These are phyloP conservation scores for Tetragnatha montana DNA, from an alignment of 2,888 invertebrate species.

Conservation along the genomic window DNA sequence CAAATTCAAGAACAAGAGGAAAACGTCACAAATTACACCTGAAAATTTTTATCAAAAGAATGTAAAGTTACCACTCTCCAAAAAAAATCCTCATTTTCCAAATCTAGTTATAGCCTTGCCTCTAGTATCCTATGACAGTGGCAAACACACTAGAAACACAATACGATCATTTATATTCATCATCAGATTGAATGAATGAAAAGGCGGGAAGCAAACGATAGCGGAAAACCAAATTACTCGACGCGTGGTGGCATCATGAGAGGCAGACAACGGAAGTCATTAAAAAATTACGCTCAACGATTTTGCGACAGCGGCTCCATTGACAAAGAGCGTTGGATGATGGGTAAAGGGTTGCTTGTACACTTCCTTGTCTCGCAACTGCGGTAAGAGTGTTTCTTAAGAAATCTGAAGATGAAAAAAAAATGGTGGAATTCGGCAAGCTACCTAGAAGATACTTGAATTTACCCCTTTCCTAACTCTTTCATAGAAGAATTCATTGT, in stretches of 20 bases:
- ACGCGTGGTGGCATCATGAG: slow-evolving; percentile 34
- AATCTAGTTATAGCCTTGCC: no score
- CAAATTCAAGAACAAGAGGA: no score
- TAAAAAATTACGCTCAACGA: slow-evolving; percentile 45
- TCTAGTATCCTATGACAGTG: no score
- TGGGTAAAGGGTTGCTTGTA: neutral
- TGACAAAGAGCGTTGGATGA: neutral
- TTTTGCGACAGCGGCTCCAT: slow-evolving; percentile 19
- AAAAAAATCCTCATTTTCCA: neutral
- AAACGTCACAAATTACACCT: no score
- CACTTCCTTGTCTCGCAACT: neutral
- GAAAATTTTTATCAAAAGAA: neutral
- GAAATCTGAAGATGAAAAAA: neutral
- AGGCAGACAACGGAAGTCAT: slow-evolving; percentile 55
- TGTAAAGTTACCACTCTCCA: neutral
- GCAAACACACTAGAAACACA: neutral
- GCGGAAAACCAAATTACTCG: slow-evolving; percentile 12
- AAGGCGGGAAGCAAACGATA: slow-evolving; percentile 3
- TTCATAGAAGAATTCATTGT: no score
- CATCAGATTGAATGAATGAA: neutral
- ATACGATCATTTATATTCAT: slow-evolving; percentile 7
- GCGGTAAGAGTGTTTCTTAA: neutral
- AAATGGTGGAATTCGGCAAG: neutral
- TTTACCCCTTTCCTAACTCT: no score
- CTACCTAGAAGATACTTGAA: neutral